phyloP scores from a whole-genome alignment of 2,797 vertebrate genomes.

The Phoeniculus purpureus region DNA sequence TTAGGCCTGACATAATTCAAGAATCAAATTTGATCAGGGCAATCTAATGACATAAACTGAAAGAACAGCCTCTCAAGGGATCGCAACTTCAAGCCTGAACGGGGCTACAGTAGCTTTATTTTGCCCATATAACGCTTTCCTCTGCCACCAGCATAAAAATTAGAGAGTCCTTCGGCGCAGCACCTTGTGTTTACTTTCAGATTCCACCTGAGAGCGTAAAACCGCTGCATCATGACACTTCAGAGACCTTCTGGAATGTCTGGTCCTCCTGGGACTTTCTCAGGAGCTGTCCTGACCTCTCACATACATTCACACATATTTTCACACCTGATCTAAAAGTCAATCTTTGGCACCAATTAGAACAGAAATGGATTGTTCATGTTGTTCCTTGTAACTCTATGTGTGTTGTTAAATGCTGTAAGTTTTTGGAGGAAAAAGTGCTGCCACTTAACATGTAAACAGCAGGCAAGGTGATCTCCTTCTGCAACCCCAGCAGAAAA shows the following conservation, averaged over 20 bases:
- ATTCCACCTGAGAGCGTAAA: background rate
- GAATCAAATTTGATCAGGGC: constrained; percentile 37
- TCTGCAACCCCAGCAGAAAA: background rate
- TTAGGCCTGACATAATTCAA: constrained; percentile 47
- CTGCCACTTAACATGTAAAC: background rate
- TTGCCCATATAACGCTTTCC: constrained; percentile 5
- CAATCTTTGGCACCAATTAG: background rate
- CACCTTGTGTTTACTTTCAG: background rate
- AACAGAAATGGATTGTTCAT: background rate
- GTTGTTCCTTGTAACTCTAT: background rate
- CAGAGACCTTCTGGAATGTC: background rate
- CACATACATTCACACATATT: background rate
- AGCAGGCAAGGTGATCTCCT: background rate
- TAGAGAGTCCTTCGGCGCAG: background rate
- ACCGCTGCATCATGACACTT: background rate
- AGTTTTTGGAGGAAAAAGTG: background rate
- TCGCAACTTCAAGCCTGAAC: background rate
- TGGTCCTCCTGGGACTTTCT: background rate
- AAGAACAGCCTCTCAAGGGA: background rate
- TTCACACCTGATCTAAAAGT: background rate
- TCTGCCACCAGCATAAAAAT: background rate
- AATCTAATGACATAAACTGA: constrained; percentile 41
- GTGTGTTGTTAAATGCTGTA: background rate
- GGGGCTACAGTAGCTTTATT: background rate
- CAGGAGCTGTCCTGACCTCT: background rate